Evolutionary conservation across 2,113 vertebrate species (phyloP), one percentile per base, ranked within the genome.

Genomic region (Neoarius graeffei): DNA sequence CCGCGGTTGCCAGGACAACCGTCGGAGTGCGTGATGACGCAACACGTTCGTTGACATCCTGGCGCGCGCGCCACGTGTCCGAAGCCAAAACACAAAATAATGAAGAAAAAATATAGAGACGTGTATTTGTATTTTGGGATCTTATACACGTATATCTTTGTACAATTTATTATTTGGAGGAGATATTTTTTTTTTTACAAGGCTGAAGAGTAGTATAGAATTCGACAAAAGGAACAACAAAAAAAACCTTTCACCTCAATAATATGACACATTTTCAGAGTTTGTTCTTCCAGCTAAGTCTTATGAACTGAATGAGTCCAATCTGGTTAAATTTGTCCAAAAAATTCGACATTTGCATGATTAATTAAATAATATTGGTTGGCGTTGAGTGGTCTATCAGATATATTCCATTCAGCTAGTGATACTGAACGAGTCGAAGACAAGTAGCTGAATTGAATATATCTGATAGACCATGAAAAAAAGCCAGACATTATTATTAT

Each of bases 1-100:
- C 23, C 57, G 27, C 54, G 74, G 84, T 85, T 85, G 69, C 84
- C 84, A 74, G 8, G 84, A 42, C 67, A 74, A 85, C 84, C 5
- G 52, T 4, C 42, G 4, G n/a, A 4, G 2, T 35, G 67, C 59
- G 52, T 50, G 84, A 85, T 85, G 67, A 73, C 66, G 86, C 42
- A 48, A n/a, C 9, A n/a, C 62, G 82, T 67, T 17, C 19, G 7
- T 25, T 25, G 0, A n/a, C 35, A 1, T 48, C 35, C 57, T 8
- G 19, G 23, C 77, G 54, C 54, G n/a, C 54, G n/a, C 15, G 77
- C 25, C n/a, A 80, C 52, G 77, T 80, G 77, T 57, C 52, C 7
- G 3, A 30, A 27, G 14, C n/a, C 50, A 52, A 77, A 77, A 52
- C 10, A 52, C 48, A n/a, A n/a, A 48, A 77, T 15, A 6, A 6